phyloP scores from a whole-genome alignment of 1,140 invertebrate species.

The Drosophila miranda region DNA sequence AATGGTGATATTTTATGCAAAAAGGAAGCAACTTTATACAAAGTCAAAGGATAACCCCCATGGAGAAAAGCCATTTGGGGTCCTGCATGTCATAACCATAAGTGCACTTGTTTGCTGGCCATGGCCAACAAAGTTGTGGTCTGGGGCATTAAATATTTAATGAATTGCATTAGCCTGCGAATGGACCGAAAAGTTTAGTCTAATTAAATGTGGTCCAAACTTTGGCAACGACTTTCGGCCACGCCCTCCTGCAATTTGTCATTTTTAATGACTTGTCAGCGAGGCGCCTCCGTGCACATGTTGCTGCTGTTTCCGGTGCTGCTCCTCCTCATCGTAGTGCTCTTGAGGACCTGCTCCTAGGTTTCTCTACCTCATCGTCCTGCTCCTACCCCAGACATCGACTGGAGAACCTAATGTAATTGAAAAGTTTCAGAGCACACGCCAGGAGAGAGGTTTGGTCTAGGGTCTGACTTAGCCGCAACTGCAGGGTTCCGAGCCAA shows the following conservation, averaged over 20 bases:
- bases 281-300: constrained; percentile 53
- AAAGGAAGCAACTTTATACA: constrained; percentile 3
- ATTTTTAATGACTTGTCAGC: constrained; percentile 76
- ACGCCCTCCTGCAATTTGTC: constrained; percentile 67
- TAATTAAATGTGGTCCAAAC: constrained; percentile 70
- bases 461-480: constrained; percentile 37
- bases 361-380: background rate
- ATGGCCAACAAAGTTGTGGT: constrained; percentile 57
- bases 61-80: constrained; percentile 1
- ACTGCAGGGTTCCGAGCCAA: constrained; percentile 9
- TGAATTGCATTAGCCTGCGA: constrained; percentile 69
- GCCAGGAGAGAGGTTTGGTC: constrained; percentile 8
- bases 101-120: constrained; percentile 40
- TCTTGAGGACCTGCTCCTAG: background rate
- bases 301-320: background rate
- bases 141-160: constrained; percentile 67
- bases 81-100: constrained; percentile 40
- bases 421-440: constrained; percentile 64
- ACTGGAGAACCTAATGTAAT: constrained; percentile 73
- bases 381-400: constrained; percentile 26
- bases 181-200: constrained; percentile 54
- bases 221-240: constrained; percentile 58
- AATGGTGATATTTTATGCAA: constrained; percentile 22
- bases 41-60: constrained; percentile 1
- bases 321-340: background rate